Evolutionary conservation across 1,140 invertebrate genomes (phyloP), one percentile per base, ranked within the genome.

Genomic region (Glomeris maerens): DNA sequence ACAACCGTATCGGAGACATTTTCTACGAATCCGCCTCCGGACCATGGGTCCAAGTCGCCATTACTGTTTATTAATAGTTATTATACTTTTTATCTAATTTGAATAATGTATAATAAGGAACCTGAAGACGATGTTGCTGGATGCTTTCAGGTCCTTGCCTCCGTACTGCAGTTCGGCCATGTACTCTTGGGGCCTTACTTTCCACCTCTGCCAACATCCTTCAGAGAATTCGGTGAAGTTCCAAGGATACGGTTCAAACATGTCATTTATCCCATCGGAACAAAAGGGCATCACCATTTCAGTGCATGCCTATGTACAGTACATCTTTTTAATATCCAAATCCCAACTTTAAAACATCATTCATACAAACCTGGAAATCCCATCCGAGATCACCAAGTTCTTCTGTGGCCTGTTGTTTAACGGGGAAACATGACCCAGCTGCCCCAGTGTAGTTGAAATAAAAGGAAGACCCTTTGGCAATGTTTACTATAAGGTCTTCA

Each of bases 201-300:
- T 71, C 62, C 72, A 94, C 56, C 75, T 76, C 55, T 78, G 72
- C 36, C 75, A 71, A 64, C 91, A 95, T 1, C 72, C 62, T 1
- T 78, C 69, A 0, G 76, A 66, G 56, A 71, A 83, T 21, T 67
- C 57, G 5, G 75, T 73, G 27, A 84, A 75, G 68, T 92, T 74
- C 88, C 89, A 95, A 0, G 70, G 49, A 0, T 59, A 53, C 2
- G 75, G 70, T 60, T 87, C 81, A 66, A 92, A 95, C 79, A 97
- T 90, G 57, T 88, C 86, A 25, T 77, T 71, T 10, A 70, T 60
- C 14, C 83, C 83, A 57, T 81, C 77, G 3, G 75, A 70, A 65
- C 93, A 96, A 68, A 87, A 80, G 0, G 89, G 89, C 82, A 94
- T 91, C 39, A 94, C 80, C 83, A 97, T 93, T 68, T 98, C 92